These are phyloP conservation scores for Leptopilina clavipes DNA, from an alignment of 1,140 invertebrate species.

Conservation along the genomic window DNA sequence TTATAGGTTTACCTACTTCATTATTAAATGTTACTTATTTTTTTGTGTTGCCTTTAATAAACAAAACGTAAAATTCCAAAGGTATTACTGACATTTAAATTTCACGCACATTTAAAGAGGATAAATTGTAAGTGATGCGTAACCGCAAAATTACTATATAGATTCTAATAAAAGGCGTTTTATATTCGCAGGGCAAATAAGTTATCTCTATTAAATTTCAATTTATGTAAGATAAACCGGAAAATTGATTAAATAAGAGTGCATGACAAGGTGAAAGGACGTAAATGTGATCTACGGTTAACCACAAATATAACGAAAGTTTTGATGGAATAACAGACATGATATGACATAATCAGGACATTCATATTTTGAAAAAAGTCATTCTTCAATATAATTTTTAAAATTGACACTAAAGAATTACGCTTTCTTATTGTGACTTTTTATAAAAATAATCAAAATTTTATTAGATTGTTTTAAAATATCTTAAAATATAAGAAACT, in stretches of 20 bases:
- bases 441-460: no score
- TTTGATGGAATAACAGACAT: neutral
- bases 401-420: no score
- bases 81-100: slow-evolving; percentile 8
- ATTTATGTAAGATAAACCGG: slow-evolving; percentile 27
- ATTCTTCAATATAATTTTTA: no score
- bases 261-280: slow-evolving; percentile 10
- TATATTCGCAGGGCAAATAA: slow-evolving; percentile 11
- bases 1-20: no score
- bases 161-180: slow-evolving; percentile 4
- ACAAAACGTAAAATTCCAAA: neutral
- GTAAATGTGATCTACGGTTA: neutral
- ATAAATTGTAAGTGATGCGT: neutral
- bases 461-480: no score
- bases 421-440: no score
- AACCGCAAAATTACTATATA: slow-evolving; percentile 26
- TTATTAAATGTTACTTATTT: no score
- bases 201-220: slow-evolving; percentile 30
- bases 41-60: no score
- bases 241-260: slow-evolving; percentile 34
- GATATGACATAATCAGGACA: no score
- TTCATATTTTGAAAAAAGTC: no score
- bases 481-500: no score
- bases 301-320: slow-evolving; percentile 14
- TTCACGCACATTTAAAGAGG: neutral